phyloP scores from a whole-genome alignment of 2,113 vertebrate genomes.

The Laterallus jamaicensis region DNA sequence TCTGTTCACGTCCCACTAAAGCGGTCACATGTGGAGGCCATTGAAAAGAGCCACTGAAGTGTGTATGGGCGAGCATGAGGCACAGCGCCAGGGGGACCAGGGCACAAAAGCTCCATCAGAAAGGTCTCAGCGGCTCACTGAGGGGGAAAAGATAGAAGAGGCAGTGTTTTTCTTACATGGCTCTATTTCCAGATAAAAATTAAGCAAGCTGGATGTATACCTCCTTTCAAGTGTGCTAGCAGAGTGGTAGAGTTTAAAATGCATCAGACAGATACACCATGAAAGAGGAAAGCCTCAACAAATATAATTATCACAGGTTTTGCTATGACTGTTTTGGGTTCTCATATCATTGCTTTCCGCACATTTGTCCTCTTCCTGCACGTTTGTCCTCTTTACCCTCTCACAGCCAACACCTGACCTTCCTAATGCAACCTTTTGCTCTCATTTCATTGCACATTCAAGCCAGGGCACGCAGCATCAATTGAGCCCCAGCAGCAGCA shows the following conservation, averaged over 20 bases:
- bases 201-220: not conserved
- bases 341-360: not conserved
- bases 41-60: not conserved
- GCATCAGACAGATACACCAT: not conserved
- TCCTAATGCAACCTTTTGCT: not conserved
- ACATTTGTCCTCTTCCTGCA: not conserved
- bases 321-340: not conserved
- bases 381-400: not conserved
- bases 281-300: not conserved
- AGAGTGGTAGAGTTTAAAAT: not conserved
- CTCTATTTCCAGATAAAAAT: not conserved
- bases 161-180: not conserved
- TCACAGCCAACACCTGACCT: not conserved
- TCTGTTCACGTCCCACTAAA: not conserved
- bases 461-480: not conserved
- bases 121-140: not conserved
- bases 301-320: not conserved
- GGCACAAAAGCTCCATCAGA: not conserved
- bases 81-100: rapidly evolving
- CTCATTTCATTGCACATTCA: not conserved
- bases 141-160: not conserved
- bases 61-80: not conserved
- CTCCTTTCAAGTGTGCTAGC: not conserved
- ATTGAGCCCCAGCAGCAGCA: rapidly evolving
- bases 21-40: not conserved